phyloP scores from a whole-genome alignment of 2,888 invertebrate genomes.

The Bimastos eiseni region DNA sequence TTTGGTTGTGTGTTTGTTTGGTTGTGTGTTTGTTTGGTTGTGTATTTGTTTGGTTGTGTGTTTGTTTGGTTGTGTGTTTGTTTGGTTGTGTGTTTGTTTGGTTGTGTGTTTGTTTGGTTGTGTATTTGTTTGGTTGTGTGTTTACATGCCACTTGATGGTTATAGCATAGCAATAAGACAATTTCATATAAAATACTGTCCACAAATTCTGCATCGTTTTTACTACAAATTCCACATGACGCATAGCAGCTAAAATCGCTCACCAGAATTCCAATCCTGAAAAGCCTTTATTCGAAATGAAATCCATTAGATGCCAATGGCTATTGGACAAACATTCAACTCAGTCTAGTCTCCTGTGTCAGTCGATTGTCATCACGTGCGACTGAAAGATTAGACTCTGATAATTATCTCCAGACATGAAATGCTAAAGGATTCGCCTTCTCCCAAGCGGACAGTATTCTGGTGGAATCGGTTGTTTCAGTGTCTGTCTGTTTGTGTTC shows the following conservation, averaged over 20 bases:
- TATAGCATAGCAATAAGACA: neutral
- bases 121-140: too few relatives aligned
- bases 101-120: too few relatives aligned
- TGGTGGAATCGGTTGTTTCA: neutral
- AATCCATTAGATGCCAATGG: too few relatives aligned
- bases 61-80: neutral
- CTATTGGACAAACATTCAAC: too few relatives aligned
- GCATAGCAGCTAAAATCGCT: neutral
- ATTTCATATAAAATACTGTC: neutral
- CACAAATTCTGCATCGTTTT: neutral
- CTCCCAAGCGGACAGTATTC: neutral
- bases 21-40: neutral
- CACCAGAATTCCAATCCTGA: neutral
- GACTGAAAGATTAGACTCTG: neutral
- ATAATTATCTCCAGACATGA: too few relatives aligned
- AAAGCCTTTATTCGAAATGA: neutral
- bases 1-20: neutral
- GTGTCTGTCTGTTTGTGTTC: neutral
- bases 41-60: too few relatives aligned
- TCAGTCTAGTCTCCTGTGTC: too few relatives aligned
- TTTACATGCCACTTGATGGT: neutral
- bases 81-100: neutral
- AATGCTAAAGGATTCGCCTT: neutral
- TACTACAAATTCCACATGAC: neutral
- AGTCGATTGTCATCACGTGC: neutral